phyloP scores from a whole-genome alignment of 2,797 vertebrate genomes.

The Muscicapa comitata region DNA sequence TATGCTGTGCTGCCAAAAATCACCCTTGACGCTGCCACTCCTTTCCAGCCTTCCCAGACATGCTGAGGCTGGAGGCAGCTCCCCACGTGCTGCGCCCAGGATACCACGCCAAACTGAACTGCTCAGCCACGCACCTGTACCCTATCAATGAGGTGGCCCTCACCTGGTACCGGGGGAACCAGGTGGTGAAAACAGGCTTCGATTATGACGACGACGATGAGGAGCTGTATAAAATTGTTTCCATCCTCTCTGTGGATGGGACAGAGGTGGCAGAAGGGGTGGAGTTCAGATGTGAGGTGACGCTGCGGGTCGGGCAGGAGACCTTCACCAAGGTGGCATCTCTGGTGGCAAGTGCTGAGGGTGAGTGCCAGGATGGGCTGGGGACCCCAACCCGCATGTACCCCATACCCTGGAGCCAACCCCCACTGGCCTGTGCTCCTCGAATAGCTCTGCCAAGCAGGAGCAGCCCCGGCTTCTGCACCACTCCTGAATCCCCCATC shows the following conservation, averaged over 20 bases:
- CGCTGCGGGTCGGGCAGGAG: neutral
- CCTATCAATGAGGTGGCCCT: neutral
- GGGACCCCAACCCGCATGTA: fast-evolving
- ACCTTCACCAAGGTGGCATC: neutral
- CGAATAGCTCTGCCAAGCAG: neutral
- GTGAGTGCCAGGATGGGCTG: neutral
- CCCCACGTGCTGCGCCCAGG: neutral
- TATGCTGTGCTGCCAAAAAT: neutral
- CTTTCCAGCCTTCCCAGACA: slow-evolving; percentile 70
- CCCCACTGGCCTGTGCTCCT: neutral
- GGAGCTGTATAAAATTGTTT: slow-evolving; percentile 16
- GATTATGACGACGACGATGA: neutral
- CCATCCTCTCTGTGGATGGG: neutral
- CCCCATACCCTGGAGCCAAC: fast-evolving
- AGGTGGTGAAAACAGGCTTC: neutral
- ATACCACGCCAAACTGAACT: neutral
- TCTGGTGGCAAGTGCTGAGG: neutral
- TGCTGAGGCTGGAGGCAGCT: slow-evolving; percentile 19
- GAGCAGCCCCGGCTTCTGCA: fast-evolving
- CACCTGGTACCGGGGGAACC: slow-evolving; percentile 45
- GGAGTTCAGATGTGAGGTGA: slow-evolving; percentile 54
- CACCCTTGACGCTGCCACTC: fast-evolving
- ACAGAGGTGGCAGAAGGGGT: neutral
- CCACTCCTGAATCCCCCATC: neutral
- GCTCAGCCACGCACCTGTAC: neutral